A percentile compares a stretch with the other conserved stretches of the same genome.
phyloP scores from a whole-genome alignment of 2,888 invertebrate genomes.

The Pinctada fucata region DNA sequence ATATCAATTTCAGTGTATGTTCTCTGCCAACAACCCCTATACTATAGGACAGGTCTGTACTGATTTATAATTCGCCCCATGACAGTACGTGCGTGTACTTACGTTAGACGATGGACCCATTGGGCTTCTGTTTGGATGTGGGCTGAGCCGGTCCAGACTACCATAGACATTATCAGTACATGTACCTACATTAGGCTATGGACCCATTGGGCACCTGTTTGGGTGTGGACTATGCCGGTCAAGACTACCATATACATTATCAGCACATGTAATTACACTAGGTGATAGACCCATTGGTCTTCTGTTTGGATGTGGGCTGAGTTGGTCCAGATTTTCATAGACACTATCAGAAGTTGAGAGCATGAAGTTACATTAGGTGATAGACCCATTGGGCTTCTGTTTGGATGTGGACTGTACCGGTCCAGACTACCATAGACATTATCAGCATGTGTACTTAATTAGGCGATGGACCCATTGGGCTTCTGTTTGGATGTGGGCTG shows the following conservation, averaged over 20 bases:
- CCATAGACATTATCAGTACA: conserved; percentile 69
- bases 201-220: conserved; percentile 77
- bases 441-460: too few relatives aligned
- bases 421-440: conserved; percentile 85
- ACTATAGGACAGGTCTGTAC: too few relatives aligned
- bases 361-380: conserved; percentile 76
- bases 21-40: too few relatives aligned
- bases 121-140: conserved; percentile 82
- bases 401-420: conserved; percentile 85
- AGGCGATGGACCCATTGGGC: conserved; percentile 60
- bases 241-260: conserved; percentile 79
- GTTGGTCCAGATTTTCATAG: conserved; percentile 83
- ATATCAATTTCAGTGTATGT: too few relatives aligned
- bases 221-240: conserved; percentile 85
- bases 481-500: too few relatives aligned
- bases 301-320: conserved; percentile 85
- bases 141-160: conserved; percentile 84
- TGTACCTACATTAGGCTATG: conserved; percentile 75
- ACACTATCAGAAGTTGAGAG: conserved; percentile 74
- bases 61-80: too few relatives aligned
- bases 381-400: conserved; percentile 76
- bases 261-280: conserved; percentile 60
- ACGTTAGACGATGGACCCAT: conserved; percentile 75
- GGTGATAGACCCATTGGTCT: conserved; percentile 75
- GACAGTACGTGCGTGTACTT: conserved; percentile 43